These are phyloP conservation scores for Ophiothrix spiculata DNA, from an alignment of 35 echinoderm and acorn worm genomes.

Conservation along the genomic window DNA sequence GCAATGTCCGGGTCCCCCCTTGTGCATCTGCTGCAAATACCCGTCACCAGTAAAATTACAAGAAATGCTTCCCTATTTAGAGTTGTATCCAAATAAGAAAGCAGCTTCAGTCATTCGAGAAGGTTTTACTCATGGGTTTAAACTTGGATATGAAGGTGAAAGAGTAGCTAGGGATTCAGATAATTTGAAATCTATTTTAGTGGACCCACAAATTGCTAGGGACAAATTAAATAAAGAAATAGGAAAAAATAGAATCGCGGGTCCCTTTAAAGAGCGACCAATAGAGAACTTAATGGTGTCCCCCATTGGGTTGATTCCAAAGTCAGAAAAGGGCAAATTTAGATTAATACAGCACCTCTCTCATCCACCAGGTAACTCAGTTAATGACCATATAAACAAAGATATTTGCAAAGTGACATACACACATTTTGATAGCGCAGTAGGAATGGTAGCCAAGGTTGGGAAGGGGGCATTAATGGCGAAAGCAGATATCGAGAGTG, in stretches of 20 bases:
- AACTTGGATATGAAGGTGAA: not conserved
- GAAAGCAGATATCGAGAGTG: not conserved
- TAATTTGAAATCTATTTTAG: not conserved
- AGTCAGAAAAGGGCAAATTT: not conserved
- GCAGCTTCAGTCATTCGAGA: not conserved
- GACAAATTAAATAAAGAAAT: conserved; percentile 5
- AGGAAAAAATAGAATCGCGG: not conserved
- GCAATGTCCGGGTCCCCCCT: not conserved
- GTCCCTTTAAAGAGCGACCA: not conserved
- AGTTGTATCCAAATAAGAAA: not conserved
- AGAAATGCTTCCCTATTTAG: not conserved
- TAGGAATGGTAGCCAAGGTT: not conserved
- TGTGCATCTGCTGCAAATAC: not conserved
- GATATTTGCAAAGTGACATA: not conserved
- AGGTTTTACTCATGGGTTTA: not conserved
- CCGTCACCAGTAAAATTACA: not conserved
- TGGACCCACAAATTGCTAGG: not conserved
- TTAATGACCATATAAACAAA: not conserved
- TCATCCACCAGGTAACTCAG: not conserved
- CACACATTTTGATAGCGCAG: not conserved
- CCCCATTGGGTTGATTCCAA: not conserved
- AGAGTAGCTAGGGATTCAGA: not conserved
- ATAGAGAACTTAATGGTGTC: not conserved
- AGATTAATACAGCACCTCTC: conserved; percentile 3
- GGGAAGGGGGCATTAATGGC: not conserved